phyloP scores from a whole-genome alignment of 2,888 invertebrate genomes.

The Gibbula magus region DNA sequence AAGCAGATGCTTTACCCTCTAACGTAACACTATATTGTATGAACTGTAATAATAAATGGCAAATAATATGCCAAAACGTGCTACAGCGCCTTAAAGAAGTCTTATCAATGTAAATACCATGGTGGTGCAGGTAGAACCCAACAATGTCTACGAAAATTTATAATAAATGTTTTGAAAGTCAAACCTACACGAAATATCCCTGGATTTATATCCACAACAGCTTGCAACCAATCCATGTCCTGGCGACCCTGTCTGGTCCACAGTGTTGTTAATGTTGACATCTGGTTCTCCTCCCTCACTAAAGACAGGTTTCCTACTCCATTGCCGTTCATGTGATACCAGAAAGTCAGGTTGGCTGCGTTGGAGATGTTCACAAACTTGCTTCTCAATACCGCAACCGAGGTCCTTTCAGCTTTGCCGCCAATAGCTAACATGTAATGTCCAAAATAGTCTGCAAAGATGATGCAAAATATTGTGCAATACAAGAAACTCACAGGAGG shows the following conservation, averaged over 20 bases:
- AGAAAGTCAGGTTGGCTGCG: background rate
- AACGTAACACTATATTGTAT: too few relatives aligned
- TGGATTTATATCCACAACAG: background rate
- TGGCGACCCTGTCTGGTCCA: background rate
- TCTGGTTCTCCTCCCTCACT: background rate
- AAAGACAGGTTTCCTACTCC: background rate
- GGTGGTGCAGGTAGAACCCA: too few relatives aligned
- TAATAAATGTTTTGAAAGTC: too few relatives aligned
- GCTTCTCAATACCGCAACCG: background rate
- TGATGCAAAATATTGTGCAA: background rate
- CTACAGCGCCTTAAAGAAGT: too few relatives aligned
- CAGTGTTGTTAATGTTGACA: background rate
- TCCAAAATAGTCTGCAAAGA: background rate
- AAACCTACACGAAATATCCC: background rate
- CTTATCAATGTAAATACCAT: too few relatives aligned
- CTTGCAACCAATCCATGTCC: background rate
- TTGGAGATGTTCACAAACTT: background rate
- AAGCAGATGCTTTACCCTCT: too few relatives aligned
- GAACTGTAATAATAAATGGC: too few relatives aligned
- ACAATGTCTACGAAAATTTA: too few relatives aligned
- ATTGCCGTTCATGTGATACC: slow-evolving; percentile 10
- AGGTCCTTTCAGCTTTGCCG: background rate
- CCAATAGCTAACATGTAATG: background rate
- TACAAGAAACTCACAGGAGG: too few relatives aligned
- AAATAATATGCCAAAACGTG: too few relatives aligned